phyloP scores from a whole-genome alignment of 2,113 vertebrate species.

The Clarias magur region DNA sequence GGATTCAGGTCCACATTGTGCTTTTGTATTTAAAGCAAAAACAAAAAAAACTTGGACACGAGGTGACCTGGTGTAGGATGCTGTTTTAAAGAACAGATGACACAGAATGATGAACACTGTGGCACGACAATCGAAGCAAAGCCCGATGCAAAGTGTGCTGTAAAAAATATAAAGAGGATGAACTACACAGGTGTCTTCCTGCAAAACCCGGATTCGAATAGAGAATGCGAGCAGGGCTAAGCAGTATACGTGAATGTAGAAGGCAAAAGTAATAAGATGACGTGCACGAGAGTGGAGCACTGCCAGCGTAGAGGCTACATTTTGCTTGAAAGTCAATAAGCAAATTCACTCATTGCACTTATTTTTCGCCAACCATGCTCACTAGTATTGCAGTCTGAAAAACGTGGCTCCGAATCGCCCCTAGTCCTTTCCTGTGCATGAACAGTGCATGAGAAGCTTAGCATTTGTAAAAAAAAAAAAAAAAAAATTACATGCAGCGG shows the following conservation, averaged over 20 bases:
- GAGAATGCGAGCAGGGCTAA: background rate
- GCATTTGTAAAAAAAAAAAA: background rate
- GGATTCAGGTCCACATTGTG: too few species aligned
- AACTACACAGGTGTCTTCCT: background rate
- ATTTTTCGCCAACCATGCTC: background rate
- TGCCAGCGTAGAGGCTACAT: background rate
- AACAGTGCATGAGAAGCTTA: conserved; percentile 1
- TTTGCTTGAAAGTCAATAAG: background rate
- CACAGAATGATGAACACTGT: background rate
- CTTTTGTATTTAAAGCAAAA: too few species aligned
- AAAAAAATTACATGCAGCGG: background rate
- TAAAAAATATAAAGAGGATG: background rate
- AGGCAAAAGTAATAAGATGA: background rate
- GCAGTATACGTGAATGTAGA: background rate
- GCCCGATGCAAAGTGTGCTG: background rate
- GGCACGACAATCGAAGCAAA: background rate
- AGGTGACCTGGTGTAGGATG: background rate
- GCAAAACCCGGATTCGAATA: background rate
- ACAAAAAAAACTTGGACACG: background rate
- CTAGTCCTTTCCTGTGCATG: background rate
- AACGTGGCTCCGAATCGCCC: too few species aligned
- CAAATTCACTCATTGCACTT: background rate
- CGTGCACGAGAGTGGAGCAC: background rate
- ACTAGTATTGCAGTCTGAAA: background rate
- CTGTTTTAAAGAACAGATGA: background rate